Evolutionary conservation across 2,797 vertebrate species (phyloP).

Genomic region (Aeoliscus strigatus): DNA sequence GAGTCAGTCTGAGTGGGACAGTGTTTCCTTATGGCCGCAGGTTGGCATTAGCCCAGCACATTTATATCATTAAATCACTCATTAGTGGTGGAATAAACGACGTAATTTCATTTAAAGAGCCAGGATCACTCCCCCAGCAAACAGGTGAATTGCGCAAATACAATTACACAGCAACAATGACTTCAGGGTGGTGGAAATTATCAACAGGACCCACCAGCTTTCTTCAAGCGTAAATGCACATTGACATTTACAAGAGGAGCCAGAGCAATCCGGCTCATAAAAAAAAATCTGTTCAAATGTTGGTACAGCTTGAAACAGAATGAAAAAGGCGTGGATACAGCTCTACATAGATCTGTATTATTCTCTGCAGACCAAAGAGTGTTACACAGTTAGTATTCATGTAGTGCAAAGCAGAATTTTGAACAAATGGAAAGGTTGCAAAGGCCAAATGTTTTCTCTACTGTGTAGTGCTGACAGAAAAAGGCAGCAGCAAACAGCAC

Average conservation of each 20-base stretch:
- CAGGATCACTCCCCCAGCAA: slow-evolving; percentile 63
- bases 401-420: slow-evolving; percentile 14
- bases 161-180: slow-evolving; percentile 65
- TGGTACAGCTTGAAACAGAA: no score
- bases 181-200: slow-evolving; percentile 50
- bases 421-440: slow-evolving; percentile 23
- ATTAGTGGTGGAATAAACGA: slow-evolving; percentile 78
- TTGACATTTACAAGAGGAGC: slow-evolving; percentile 52
- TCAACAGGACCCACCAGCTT: slow-evolving; percentile 22
- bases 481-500: slow-evolving; percentile 3
- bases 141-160: slow-evolving; percentile 70
- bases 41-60: slow-evolving; percentile 69
- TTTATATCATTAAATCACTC: slow-evolving; percentile 80
- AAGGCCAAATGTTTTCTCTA: slow-evolving; percentile 17
- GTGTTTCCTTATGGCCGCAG: slow-evolving; percentile 68
- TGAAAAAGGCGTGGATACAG: neutral
- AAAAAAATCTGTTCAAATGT: no score
- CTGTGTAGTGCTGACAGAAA: slow-evolving; percentile 12
- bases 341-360: slow-evolving; percentile 5
- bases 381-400: slow-evolving; percentile 17
- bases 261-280: slow-evolving; percentile 3
- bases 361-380: slow-evolving; percentile 12
- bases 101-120: slow-evolving; percentile 80
- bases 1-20: slow-evolving; percentile 62
- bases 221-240: slow-evolving; percentile 36